phyloP scores from a whole-genome alignment of 2,888 invertebrate species.

The Orthosia gracilis region DNA sequence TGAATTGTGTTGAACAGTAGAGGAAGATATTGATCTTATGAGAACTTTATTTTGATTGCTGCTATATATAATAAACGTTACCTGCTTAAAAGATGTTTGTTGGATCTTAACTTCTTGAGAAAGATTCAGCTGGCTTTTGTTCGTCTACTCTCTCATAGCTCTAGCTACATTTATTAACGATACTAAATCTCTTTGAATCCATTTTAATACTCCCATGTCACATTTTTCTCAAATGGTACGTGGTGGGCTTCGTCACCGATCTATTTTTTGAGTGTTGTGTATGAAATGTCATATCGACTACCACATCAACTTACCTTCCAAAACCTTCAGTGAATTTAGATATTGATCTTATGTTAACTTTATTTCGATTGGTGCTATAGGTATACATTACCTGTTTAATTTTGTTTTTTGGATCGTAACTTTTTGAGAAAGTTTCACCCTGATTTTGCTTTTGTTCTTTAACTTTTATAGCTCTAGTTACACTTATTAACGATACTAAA shows the following conservation, averaged over 20 bases:
- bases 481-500: too few relatives aligned
- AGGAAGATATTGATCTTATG: constrained; percentile 55
- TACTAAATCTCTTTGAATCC: neutral
- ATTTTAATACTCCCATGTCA: neutral
- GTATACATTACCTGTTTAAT: too few relatives aligned
- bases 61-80: constrained; percentile 13
- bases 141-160: neutral
- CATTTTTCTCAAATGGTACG: constrained; percentile 88
- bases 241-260: constrained; percentile 87
- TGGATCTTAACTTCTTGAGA: neutral
- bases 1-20: constrained; percentile 38
- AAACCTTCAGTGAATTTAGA: constrained; percentile 3
- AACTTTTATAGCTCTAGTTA: too few relatives aligned
- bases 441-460: too few relatives aligned
- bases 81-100: constrained; percentile 4
- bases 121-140: neutral
- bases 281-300: constrained; percentile 86
- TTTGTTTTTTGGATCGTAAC: too few relatives aligned
- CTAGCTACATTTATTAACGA: too few relatives aligned
- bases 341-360: constrained; percentile 28
- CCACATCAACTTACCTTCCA: constrained; percentile 53
- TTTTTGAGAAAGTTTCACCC: too few relatives aligned
- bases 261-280: constrained; percentile 89
- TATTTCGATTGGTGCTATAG: constrained; percentile 36
- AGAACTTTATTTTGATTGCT: constrained; percentile 42